These are phyloP conservation scores for Sigmodon hispidus DNA, from an alignment of 2,113 vertebrate species.

Conservation along the genomic window DNA sequence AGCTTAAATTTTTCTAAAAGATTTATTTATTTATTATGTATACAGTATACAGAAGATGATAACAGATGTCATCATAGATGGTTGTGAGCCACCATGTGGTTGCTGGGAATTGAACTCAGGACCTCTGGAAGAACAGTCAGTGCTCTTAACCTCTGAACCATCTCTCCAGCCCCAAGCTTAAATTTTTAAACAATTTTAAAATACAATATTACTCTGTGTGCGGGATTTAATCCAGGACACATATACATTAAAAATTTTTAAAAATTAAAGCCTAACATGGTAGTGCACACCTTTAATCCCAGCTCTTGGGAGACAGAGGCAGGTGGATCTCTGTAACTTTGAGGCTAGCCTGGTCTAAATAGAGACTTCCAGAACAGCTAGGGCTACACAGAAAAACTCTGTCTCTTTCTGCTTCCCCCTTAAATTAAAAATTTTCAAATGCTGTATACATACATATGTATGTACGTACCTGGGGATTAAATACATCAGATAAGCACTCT, in stretches of 20 bases:
- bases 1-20: no score
- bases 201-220: neutral
- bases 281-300: neutral
- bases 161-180: no score
- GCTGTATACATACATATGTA: neutral
- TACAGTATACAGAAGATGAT: no score
- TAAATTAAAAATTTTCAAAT: neutral
- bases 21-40: no score
- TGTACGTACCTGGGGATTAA: neutral
- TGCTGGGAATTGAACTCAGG: no score
- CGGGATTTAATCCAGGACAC: neutral
- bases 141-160: no score
- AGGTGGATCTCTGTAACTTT: neutral
- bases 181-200: neutral
- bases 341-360: neutral
- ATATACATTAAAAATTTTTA: neutral
- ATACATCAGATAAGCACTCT: neutral
- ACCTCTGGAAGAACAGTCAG: no score
- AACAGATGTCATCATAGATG: no score
- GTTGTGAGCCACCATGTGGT: no score
- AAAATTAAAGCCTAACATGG: neutral
- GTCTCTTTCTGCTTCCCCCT: neutral
- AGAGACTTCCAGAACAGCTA: neutral
- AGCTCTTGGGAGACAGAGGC: neutral
- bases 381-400: neutral